phyloP scores from a whole-genome alignment of 2,113 vertebrate genomes.

The Petrocephalus microphthalmus region DNA sequence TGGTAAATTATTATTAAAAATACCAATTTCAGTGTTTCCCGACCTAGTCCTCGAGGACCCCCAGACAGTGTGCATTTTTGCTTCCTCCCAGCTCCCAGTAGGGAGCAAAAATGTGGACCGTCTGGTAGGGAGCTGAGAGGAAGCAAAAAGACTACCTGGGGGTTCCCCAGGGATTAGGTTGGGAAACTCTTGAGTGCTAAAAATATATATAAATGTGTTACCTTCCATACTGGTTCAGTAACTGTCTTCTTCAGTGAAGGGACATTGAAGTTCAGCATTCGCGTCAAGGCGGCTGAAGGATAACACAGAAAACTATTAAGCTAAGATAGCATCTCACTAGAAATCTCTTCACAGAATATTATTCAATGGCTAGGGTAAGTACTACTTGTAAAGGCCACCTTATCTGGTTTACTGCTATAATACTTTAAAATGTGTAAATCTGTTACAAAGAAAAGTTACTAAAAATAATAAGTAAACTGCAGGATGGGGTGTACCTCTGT shows the following conservation, averaged over 20 bases:
- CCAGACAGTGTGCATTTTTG: too few species aligned
- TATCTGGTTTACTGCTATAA: not conserved
- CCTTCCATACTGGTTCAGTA: constrained; percentile 97
- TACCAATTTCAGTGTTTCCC: too few species aligned
- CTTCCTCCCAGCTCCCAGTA: too few species aligned
- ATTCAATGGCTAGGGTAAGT: not conserved
- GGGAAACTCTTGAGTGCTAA: not conserved
- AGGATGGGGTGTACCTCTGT: not conserved
- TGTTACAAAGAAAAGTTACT: not conserved
- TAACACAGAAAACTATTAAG: not conserved
- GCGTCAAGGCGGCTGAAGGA: constrained; percentile 81
- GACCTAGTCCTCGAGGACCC: too few species aligned
- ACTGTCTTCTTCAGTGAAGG: constrained; percentile 86
- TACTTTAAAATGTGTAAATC: not conserved
- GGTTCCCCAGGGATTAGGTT: not conserved
- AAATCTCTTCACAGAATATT: not conserved
- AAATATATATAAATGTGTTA: constrained; percentile 35
- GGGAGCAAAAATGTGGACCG: too few species aligned
- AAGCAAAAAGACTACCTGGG: too few species aligned
- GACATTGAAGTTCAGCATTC: constrained; percentile 96
- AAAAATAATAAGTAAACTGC: not conserved
- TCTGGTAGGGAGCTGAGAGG: too few species aligned
- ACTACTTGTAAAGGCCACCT: not conserved
- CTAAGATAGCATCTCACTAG: not conserved
- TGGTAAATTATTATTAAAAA: too few species aligned